Conservation (phyloP, 2,113 vertebrate genomes). For the Mesitornis unicolor region DNA sequence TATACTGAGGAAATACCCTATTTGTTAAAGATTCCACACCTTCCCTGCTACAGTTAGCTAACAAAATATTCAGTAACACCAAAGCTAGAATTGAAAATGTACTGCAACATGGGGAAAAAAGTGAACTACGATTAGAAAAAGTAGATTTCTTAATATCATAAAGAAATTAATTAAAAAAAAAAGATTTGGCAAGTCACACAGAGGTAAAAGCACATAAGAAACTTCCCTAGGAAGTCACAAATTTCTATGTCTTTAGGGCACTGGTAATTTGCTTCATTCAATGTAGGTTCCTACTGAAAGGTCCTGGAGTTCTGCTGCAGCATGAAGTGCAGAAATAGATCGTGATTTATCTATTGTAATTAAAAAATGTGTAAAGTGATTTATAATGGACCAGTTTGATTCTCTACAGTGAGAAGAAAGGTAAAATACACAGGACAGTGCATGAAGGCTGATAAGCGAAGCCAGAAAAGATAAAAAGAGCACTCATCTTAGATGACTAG, state of each 20-base stretch:
- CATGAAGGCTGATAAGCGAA: not conserved
- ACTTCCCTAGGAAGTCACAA: not conserved
- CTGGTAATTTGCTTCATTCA: not conserved
- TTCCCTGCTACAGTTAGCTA: not conserved
- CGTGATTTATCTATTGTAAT: not conserved
- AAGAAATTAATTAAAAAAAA: not conserved
- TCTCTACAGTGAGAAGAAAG: not conserved
- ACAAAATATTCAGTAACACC: not conserved
- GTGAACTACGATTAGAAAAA: not conserved
- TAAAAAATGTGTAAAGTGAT: not conserved
- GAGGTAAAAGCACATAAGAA: not conserved
- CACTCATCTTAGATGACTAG: not conserved
- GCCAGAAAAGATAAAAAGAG: not conserved
- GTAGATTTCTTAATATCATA: not conserved
- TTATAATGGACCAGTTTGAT: not conserved
- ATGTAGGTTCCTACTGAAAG: not conserved
- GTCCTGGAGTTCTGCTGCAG: not conserved
- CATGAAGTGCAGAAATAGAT: not conserved
- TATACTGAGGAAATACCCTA: not conserved
- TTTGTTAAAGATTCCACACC: not conserved
- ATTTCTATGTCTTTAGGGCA: not conserved
- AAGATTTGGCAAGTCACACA: not conserved
- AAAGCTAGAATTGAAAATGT: not conserved
- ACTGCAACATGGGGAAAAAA: not conserved
- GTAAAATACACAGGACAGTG: not conserved